Percentiles rank a stretch among this genome's conserved stretches.
Conservation (phyloP, 53 echinoderm and acorn worm species). For the Apostichopus leukothele region DNA sequence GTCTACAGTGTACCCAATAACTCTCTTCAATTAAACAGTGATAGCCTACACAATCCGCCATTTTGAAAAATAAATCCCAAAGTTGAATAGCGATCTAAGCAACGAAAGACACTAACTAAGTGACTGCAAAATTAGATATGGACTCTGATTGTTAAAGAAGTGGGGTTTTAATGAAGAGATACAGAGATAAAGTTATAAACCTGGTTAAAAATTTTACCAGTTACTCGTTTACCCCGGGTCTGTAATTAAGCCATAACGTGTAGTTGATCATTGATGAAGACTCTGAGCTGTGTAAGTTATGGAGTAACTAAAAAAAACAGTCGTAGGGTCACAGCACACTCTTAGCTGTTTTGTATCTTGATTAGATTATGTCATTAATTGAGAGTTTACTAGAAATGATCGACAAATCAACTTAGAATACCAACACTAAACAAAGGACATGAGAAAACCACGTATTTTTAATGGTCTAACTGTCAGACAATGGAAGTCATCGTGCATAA, state of each 20-base stretch:
- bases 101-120: constrained; percentile 21
- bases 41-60: constrained; percentile 11
- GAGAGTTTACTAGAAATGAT: too few relatives aligned
- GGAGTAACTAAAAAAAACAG: constrained; percentile 38
- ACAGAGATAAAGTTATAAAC: constrained; percentile 85
- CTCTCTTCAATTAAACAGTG: constrained; percentile 12
- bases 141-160: constrained; percentile 18
- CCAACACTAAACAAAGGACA: too few relatives aligned
- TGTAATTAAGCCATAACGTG: constrained; percentile 77
- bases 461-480: too few relatives aligned
- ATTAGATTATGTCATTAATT: background rate
- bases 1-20: constrained; percentile 5
- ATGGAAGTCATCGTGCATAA: too few relatives aligned
- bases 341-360: constrained; percentile 6
- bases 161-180: constrained; percentile 49
- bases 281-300: constrained; percentile 44
- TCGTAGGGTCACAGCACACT: constrained; percentile 18
- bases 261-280: constrained; percentile 74
- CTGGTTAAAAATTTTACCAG: constrained; percentile 74
- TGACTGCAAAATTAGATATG: constrained; percentile 47
- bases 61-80: constrained; percentile 34
- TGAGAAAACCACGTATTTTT: too few relatives aligned
- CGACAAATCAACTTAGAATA: too few relatives aligned
- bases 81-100: background rate
- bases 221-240: constrained; percentile 52